A percentile compares a stretch with the other conserved stretches of the same genome.
Conservation (phyloP, 2,888 invertebrate genomes). For the Caenorhabditis sp. region DNA sequence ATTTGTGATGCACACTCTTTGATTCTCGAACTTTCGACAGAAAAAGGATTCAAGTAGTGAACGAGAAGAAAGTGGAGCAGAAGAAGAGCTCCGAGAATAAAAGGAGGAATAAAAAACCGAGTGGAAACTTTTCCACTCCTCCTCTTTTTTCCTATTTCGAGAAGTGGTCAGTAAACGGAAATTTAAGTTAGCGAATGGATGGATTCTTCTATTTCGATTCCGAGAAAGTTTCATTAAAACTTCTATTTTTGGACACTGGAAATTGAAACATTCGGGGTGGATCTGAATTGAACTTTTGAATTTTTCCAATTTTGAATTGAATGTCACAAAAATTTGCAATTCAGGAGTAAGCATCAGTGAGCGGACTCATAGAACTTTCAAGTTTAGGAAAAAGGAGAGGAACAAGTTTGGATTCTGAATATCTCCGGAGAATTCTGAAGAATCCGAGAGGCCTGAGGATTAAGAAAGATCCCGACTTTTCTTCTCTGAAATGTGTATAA, state of each 20-base stretch:
- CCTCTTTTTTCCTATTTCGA: constrained; percentile 11
- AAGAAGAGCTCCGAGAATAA: neutral
- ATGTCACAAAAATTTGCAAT: neutral
- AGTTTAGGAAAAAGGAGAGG: neutral
- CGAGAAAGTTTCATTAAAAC: neutral
- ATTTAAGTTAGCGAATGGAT: constrained; percentile 7
- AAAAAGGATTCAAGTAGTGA: neutral
- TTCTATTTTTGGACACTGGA: constrained; percentile 3
- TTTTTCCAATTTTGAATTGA: neutral
- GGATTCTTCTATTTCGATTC: constrained; percentile 3
- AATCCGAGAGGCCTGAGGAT: neutral
- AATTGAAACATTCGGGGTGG: neutral
- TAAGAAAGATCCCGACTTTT: neutral
- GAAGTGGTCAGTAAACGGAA: constrained; percentile 18
- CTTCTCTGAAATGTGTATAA: too few relatives aligned
- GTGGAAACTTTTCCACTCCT: constrained; percentile 1
- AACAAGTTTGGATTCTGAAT: too few relatives aligned
- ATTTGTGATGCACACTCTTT: constrained; percentile 16
- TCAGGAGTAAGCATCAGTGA: neutral
- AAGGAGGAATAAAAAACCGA: constrained; percentile 15
- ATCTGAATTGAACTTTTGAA: constrained; percentile 1
- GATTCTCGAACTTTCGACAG: constrained; percentile 13
- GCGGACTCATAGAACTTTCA: neutral
- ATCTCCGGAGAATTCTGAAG: neutral
- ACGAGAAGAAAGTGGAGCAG: neutral